Percentiles rank a stretch among this genome's conserved stretches.
Conservation (phyloP, 2,888 invertebrate genomes). For the Drosophila pseudotakahashii region DNA sequence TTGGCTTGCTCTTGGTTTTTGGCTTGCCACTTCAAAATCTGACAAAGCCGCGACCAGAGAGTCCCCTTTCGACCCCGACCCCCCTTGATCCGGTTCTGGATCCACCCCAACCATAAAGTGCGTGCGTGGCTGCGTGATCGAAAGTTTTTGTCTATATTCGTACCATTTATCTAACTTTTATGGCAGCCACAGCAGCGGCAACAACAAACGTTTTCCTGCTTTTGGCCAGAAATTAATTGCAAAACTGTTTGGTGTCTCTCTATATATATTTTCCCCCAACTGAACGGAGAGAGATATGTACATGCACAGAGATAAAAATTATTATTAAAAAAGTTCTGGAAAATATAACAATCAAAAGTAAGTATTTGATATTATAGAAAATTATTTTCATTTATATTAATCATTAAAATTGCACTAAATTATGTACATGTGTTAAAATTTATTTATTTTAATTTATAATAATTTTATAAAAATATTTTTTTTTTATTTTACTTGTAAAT, state of each 20-base stretch:
- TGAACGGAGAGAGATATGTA: conserved; percentile 10
- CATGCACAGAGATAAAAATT: conserved; percentile 10
- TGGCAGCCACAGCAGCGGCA: conserved; percentile 64
- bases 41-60: conserved; percentile 56
- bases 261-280: conserved; percentile 13
- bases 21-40: conserved; percentile 68
- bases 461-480: no score
- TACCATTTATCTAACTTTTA: conserved; percentile 80
- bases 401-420: no score
- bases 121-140: conserved; percentile 74
- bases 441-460: no score
- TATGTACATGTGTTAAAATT: no score
- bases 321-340: no score
- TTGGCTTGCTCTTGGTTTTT: conserved; percentile 59
- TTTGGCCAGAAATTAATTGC: conserved; percentile 77
- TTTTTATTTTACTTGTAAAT: no score
- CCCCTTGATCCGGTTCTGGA: background rate
- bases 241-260: conserved; percentile 68
- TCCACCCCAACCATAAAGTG: conserved; percentile 46
- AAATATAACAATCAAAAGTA: no score
- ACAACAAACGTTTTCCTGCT: conserved; percentile 53
- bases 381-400: no score
- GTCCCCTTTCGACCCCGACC: background rate
- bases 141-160: conserved; percentile 74
- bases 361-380: no score